Base-by-base conservation (phyloP, 2,113 vertebrate species). In the Lepus europaeus region DNA sequence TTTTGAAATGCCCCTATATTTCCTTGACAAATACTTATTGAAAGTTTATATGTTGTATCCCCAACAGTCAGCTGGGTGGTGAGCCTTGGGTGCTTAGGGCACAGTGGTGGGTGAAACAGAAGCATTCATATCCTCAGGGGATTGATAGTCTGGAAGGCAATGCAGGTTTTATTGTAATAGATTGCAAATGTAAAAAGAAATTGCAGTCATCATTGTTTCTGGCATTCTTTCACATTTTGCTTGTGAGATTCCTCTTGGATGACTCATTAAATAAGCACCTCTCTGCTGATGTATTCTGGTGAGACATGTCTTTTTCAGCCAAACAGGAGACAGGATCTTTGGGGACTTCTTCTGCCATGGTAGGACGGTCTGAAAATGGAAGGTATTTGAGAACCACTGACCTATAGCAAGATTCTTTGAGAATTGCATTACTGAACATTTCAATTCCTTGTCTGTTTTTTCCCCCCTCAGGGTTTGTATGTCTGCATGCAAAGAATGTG, bases 321-420 rank as follows among this genome's bases (percentile, higher is more conserved):
- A n/a, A 74, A 95, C 23, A 56, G 11, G 68, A 56, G 73, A 77
- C 63, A 96, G 90, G 84, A 33, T 68, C 72, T 94, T 77, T 22
- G 49, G 66, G 69, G 31, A 49, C n/a, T 49, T 87, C 36, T 39
- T 95, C 56, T 72, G 87, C 69, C 74, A 61, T 61, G 76, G 92
- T 81, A 79, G n/a, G 3, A 70, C 80, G 77, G 59, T 95, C 90
- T 45, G 90, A 68, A 96, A 93, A 96, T 76, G 36, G 78, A 88
- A 94, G 95, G 73, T 93, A 79, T 93, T 90, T 97, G 95, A 93
- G 87, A 95, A 90, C 90, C 92, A 90, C 77, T 95, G 96, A 92
- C 69, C 94, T 96, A 76, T 74, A 93, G 56, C 81, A 73, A 76
- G 59, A 87, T 90, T 85, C 89, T 94, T 79, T 39, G 51, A 95